Evolutionary conservation across 2,113 vertebrate genomes (phyloP).

Genomic region (Chionis minor): DNA sequence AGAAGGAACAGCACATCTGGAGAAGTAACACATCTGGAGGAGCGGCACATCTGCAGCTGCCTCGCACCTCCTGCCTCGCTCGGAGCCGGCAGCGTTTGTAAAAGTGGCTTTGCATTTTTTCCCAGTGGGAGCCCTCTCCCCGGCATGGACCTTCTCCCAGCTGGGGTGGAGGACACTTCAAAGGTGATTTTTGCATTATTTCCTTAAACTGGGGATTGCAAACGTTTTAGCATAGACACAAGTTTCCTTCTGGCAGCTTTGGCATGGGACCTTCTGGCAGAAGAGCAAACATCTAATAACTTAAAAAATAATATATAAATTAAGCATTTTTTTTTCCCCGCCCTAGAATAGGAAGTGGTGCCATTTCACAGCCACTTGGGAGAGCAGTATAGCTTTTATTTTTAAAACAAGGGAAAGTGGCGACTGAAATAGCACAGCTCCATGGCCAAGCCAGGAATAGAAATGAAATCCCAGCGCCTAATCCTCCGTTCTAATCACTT

Average conservation of each 20-base stretch:
- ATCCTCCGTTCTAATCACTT: neutral
- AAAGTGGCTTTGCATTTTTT: neutral
- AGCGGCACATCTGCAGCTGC: neutral
- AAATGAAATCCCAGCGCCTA: conserved; percentile 30
- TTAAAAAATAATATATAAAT: neutral
- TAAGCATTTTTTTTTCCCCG: neutral
- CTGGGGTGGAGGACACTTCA: neutral
- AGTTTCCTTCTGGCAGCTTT: neutral
- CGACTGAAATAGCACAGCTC: neutral
- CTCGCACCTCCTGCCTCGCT: neutral
- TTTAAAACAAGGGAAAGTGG: neutral
- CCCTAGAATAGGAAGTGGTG: neutral
- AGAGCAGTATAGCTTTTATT: neutral
- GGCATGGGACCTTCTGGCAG: neutral
- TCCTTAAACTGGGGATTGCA: neutral
- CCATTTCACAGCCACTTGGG: neutral
- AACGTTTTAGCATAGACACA: rapidly evolving
- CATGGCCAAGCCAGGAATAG: conserved; percentile 13
- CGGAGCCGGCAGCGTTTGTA: rapidly evolving
- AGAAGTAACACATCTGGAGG: neutral
- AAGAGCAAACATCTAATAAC: neutral
- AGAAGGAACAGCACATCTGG: neutral
- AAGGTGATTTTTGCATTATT: neutral
- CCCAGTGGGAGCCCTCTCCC: neutral
- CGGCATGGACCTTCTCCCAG: neutral